Evolutionary conservation across 2,797 vertebrate genomes (phyloP), one percentile per base, ranked within the genome.

Genomic region (Percopsis omiscomaycus): DNA sequence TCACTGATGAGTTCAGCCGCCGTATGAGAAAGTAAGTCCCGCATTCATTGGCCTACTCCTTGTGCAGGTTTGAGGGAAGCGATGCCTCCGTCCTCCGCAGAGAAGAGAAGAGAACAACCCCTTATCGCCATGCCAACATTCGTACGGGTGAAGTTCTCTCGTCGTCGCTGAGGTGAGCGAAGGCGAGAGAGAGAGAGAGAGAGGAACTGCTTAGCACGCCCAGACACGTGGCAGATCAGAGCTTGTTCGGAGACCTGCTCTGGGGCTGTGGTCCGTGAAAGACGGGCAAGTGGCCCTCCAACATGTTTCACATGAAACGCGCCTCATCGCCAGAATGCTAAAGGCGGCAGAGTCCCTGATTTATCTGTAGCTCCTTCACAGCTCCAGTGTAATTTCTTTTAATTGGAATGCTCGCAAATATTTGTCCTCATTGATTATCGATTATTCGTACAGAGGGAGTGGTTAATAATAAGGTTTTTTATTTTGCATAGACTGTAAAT

Each of bases 281-380:
- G 69, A 75, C 75, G 78, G 80, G 66, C 54, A 59, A 84, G 73
- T 69, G 77, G 80, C 66, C 79, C 78, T 89, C 83, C 74, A 87
- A 85, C 81, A 74, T 70, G 62, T 80, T 78, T 60, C 68, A 73
- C 59, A 16, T 53, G 32, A 55, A 73, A 61, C 70, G 58, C 47
- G 37, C 32, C 51, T 69, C 66, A 49, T 55, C 75, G 44, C 59
- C 32, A 46, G 27, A 50, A 66, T 54, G 69, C 32, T 10, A 52
- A 64, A 45, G 67, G 62, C 11, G 22, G 61, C 60, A 32, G 49
- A 27, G 61, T 66, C 14, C 42, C 30, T 75, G 68, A 82, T 82
- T 63, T 54, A 64, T 56, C 29, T 75, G 70, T 64, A 64, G 66
- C 55, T 61, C 70, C 66, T 67, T 60, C 44, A 8, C 3, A 45